A percentile compares a stretch with the other conserved stretches of the same genome.
Evolutionary conservation across 2,888 invertebrate species (phyloP).

Genomic region (Rhodophaea formosa): DNA sequence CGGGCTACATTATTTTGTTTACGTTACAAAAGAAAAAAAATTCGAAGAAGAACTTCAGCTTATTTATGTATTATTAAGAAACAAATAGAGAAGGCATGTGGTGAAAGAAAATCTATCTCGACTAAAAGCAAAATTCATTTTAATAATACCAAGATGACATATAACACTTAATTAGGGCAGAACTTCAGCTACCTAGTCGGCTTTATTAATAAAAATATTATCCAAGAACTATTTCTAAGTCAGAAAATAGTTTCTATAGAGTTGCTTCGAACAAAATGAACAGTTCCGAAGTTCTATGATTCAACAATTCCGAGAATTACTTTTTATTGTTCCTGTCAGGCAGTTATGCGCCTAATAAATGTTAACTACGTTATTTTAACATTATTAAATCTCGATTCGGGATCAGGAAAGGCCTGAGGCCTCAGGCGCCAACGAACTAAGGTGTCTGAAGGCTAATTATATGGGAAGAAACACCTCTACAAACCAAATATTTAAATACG

Average conservation of each 20-base stretch:
- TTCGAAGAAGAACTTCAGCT: too few relatives aligned
- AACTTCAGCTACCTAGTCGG: too few relatives aligned
- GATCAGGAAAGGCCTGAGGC: conserved; percentile 34
- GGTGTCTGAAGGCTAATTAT: conserved; percentile 78
- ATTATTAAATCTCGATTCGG: conserved; percentile 20
- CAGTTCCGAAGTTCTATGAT: not conserved
- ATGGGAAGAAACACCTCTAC: conserved; percentile 63
- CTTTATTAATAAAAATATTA: not conserved
- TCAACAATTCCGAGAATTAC: conserved; percentile 12
- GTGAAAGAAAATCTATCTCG: too few relatives aligned
- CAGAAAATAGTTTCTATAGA: not conserved
- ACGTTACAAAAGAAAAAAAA: too few relatives aligned
- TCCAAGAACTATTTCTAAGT: not conserved
- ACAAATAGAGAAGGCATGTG: too few relatives aligned
- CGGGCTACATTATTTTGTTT: too few relatives aligned
- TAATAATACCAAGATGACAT: too few relatives aligned
- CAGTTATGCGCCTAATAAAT: conserved; percentile 19
- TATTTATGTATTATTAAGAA: too few relatives aligned
- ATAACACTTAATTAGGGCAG: too few relatives aligned
- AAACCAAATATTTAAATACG: conserved; percentile 46
- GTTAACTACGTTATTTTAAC: conserved; percentile 13
- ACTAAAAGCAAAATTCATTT: too few relatives aligned
- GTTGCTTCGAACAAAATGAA: not conserved
- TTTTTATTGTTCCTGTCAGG: conserved; percentile 16
- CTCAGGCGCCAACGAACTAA: conserved; percentile 70